Percentiles rank a stretch among this genome's conserved stretches.
phyloP scores from a whole-genome alignment of 2,797 vertebrate species.

The Pseudomugil gertrudae region DNA sequence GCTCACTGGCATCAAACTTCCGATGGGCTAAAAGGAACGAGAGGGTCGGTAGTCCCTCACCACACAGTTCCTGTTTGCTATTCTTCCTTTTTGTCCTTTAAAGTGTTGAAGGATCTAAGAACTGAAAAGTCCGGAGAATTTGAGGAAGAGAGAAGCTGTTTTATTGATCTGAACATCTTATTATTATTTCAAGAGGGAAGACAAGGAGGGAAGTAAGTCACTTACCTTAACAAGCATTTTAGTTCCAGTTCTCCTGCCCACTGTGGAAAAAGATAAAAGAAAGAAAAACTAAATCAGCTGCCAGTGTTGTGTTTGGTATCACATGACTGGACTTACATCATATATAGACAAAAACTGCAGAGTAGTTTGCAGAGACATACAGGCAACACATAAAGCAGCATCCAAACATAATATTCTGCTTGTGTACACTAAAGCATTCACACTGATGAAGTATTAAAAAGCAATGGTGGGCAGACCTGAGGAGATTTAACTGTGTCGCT shows the following conservation, averaged over 20 bases:
- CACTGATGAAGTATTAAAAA: neutral
- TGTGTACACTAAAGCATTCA: neutral
- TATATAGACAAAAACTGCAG: neutral
- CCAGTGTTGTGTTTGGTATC: neutral
- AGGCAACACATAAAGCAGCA: neutral
- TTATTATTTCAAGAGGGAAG: neutral
- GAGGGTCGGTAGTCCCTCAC: conserved; percentile 17
- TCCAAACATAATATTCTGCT: neutral
- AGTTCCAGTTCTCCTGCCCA: conserved; percentile 83
- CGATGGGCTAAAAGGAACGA: conserved; percentile 38
- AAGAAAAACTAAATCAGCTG: conserved; percentile 14
- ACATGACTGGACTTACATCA: neutral
- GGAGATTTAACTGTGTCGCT: neutral
- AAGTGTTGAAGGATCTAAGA: conserved; percentile 26
- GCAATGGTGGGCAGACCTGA: neutral
- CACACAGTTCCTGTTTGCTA: conserved; percentile 31
- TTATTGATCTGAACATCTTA: neutral
- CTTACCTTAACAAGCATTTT: conserved; percentile 64
- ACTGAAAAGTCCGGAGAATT: conserved; percentile 27
- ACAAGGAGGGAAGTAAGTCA: neutral
- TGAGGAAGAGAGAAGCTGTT: conserved; percentile 18
- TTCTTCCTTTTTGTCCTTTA: conserved; percentile 38
- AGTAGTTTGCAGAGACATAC: too few relatives aligned
- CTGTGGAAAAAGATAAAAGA: conserved; percentile 58
- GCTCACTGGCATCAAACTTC: conserved; percentile 54